Percentiles rank a stretch among this genome's conserved stretches.
Conservation (phyloP, 1,140 invertebrate genomes). For the Trypoxylus dichotomus region DNA sequence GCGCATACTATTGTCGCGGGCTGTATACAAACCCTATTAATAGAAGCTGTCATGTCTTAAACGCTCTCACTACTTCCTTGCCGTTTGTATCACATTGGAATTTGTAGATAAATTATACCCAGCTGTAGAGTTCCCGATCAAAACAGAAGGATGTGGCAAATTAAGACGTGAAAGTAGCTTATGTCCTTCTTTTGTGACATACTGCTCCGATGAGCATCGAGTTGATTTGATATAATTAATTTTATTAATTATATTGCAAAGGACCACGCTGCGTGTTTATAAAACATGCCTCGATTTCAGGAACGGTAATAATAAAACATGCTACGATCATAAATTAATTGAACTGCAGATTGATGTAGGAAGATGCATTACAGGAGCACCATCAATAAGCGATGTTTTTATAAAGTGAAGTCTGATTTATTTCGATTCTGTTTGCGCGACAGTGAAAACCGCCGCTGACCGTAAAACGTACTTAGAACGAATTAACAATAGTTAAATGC, state of each 20-base stretch:
- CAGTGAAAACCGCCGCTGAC: not conserved
- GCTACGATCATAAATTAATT: not conserved
- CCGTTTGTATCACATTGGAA: not conserved
- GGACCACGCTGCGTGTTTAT: not conserved
- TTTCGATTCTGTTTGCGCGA: not conserved
- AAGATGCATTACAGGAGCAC: not conserved
- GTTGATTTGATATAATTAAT: not conserved
- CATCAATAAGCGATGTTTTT: not conserved
- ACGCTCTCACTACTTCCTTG: not conserved
- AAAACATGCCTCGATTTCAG: not conserved
- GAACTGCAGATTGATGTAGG: not conserved
- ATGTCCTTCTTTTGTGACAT: not conserved
- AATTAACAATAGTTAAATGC: conserved; percentile 6
- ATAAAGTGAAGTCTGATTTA: not conserved
- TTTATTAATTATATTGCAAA: not conserved
- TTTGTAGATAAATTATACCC: not conserved
- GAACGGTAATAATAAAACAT: not conserved
- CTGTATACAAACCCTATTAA: not conserved
- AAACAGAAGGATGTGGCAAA: not conserved
- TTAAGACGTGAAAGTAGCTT: not conserved
- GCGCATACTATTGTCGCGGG: too few relatives aligned
- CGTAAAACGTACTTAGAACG: conserved; percentile 13
- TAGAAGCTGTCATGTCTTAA: not conserved
- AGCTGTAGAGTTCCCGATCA: not conserved
- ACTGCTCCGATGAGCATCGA: not conserved